Conservation (phyloP, 1,140 invertebrate genomes). For the Pararge aegeria region DNA sequence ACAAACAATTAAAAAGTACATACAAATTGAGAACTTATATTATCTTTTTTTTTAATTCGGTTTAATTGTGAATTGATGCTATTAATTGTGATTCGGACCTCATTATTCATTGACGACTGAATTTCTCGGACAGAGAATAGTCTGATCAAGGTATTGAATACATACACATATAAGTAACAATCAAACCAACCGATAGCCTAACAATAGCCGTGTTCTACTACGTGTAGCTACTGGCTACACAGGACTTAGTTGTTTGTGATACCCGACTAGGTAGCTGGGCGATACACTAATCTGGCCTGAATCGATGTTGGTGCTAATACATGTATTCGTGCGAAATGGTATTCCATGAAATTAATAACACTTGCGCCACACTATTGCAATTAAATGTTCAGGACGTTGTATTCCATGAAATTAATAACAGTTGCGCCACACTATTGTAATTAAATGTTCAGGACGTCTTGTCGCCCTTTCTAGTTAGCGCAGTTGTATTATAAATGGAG, state of each 20-base stretch:
- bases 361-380: background rate
- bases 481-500: too few relatives aligned
- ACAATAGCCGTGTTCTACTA: background rate
- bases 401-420: background rate
- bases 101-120: too few relatives aligned
- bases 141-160: background rate
- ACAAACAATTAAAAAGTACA: too few relatives aligned
- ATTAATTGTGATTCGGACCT: too few relatives aligned
- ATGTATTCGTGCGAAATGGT: background rate
- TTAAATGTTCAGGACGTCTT: too few relatives aligned
- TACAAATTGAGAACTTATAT: too few relatives aligned
- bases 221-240: background rate
- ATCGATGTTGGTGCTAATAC: background rate
- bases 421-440: background rate
- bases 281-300: constrained; percentile 7
- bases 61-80: too few relatives aligned
- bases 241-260: constrained; percentile 3
- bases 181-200: background rate
- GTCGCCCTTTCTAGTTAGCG: too few relatives aligned
- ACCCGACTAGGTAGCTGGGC: background rate
- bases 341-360: background rate
- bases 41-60: too few relatives aligned
- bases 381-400: background rate
- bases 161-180: background rate
- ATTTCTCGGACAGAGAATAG: too few relatives aligned